Evolutionary conservation across 2,113 vertebrate species (phyloP).

Genomic region (Rafetus swinhoei): DNA sequence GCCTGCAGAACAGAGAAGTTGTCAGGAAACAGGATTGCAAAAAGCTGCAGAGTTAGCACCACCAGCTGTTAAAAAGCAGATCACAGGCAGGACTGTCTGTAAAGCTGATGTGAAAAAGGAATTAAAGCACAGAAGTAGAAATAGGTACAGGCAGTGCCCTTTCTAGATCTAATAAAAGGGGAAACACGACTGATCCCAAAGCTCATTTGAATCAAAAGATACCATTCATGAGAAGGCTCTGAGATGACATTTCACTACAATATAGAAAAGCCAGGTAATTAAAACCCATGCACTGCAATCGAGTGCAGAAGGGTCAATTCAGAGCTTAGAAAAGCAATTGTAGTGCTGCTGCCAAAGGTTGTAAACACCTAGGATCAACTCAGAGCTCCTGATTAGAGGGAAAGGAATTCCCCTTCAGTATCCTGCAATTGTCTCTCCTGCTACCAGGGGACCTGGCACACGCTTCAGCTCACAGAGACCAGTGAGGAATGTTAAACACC

Average conservation of each 20-base stretch:
- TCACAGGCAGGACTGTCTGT: conserved; percentile 13
- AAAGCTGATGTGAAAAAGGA: conserved; percentile 32
- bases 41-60: conserved; percentile 49
- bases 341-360: neutral
- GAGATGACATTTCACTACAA: neutral
- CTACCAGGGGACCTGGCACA: conserved; percentile 68
- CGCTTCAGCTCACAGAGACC: conserved; percentile 58
- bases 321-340: neutral
- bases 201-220: conserved; percentile 61
- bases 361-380: conserved; percentile 39
- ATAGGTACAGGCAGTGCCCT: conserved; percentile 49
- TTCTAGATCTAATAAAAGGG: conserved; percentile 64
- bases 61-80: conserved; percentile 31
- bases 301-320: neutral
- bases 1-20: conserved; percentile 83
- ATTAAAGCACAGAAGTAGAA: conserved; percentile 42
- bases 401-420: conserved; percentile 67
- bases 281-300: conserved; percentile 26
- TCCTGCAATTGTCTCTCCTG: conserved; percentile 61
- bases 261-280: conserved; percentile 57
- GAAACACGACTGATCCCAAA: conserved; percentile 49
- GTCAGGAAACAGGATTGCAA: conserved; percentile 47
- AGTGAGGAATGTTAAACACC: conserved; percentile 55
- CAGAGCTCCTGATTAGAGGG: conserved; percentile 38
- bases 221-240: conserved; percentile 31